Percentiles rank a stretch among this genome's conserved stretches.
Conservation (phyloP, 2,888 invertebrate genomes). For the Morinoia aosen region DNA sequence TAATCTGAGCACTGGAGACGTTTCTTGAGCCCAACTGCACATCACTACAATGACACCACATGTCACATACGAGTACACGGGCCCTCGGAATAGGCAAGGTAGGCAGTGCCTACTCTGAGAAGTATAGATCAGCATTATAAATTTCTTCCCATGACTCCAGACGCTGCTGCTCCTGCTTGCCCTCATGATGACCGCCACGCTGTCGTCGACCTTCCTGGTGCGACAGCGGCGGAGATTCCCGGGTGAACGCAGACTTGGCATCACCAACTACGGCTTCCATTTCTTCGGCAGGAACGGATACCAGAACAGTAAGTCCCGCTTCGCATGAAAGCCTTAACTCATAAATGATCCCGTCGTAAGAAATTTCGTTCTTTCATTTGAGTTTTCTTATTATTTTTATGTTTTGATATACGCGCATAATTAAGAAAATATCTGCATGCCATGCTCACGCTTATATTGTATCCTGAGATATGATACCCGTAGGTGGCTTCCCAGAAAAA, state of each 20-base stretch:
- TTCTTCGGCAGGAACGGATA: constrained; percentile 41
- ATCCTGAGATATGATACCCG: not conserved
- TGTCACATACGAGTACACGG: not conserved
- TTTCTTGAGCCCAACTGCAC: not conserved
- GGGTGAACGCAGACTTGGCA: constrained; percentile 7
- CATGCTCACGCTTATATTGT: not conserved
- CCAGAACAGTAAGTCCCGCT: constrained; percentile 19
- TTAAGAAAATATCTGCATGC: not conserved
- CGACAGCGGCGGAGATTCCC: constrained; percentile 37
- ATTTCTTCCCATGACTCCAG: not conserved
- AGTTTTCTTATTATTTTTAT: too few species aligned
- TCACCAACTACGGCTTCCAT: constrained; percentile 37
- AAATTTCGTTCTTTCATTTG: not conserved
- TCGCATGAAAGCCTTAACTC: not conserved
- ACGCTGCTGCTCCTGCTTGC: constrained; percentile 8
- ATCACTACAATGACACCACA: not conserved
- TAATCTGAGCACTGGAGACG: not conserved
- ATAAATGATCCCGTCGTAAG: not conserved
- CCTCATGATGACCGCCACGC: not conserved
- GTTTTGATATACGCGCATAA: too few species aligned
- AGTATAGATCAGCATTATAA: too few species aligned
- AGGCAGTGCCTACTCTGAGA: too few species aligned
- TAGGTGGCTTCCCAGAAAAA: too few species aligned
- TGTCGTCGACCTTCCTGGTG: not conserved
- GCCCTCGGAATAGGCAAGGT: not conserved